phyloP scores from a whole-genome alignment of 2,113 vertebrate species.

The Trogon melanurus region DNA sequence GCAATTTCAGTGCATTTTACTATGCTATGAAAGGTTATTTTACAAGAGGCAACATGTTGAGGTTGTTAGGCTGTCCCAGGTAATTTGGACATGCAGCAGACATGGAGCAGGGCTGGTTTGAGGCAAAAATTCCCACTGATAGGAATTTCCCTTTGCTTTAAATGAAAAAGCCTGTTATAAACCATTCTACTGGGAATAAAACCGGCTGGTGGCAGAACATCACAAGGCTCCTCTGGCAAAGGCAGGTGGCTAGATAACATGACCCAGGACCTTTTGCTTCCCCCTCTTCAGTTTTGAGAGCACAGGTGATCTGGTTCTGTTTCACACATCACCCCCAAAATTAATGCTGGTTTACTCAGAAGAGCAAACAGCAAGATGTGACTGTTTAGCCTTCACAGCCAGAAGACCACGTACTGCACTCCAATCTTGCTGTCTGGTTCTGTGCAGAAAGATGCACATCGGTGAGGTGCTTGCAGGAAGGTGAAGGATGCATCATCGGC shows the following conservation, averaged over 20 bases:
- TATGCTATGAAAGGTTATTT: background rate
- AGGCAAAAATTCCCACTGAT: background rate
- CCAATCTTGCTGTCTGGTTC: rapidly evolving
- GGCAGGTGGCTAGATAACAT: background rate
- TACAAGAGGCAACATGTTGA: background rate
- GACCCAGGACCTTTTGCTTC: background rate
- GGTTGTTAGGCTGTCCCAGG: background rate
- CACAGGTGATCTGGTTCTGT: background rate
- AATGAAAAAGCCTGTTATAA: background rate
- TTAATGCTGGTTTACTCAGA: background rate
- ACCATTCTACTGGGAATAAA: background rate
- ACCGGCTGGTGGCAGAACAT: background rate
- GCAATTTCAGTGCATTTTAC: background rate
- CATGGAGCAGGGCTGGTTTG: background rate
- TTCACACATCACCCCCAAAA: background rate
- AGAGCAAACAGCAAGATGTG: background rate
- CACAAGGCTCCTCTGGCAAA: background rate
- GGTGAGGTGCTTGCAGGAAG: background rate
- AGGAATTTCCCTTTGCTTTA: background rate
- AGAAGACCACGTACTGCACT: background rate
- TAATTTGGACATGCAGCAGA: background rate
- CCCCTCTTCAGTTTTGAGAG: background rate
- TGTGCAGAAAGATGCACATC: background rate
- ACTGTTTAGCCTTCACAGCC: background rate
- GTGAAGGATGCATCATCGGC: background rate